Conservation (phyloP, 2,888 invertebrate species). For the Leptarthrus brevirostris region DNA sequence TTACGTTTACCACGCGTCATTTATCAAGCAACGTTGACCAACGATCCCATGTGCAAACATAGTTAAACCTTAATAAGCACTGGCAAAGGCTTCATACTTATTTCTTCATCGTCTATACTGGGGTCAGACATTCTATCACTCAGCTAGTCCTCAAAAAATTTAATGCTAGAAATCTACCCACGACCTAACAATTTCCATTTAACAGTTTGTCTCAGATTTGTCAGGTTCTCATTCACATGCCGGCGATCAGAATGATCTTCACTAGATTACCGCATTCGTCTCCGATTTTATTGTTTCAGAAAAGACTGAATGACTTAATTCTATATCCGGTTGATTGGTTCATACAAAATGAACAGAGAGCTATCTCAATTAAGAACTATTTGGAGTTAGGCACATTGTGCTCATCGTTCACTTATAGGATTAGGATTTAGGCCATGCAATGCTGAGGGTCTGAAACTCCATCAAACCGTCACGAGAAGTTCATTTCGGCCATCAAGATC, state of each 20-base stretch:
- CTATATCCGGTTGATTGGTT: conserved; percentile 1
- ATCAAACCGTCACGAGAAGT: conserved; percentile 14
- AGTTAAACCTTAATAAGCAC: conserved; percentile 49
- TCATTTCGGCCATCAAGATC: conserved; percentile 15
- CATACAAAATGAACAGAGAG: background rate
- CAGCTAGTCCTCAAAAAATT: background rate
- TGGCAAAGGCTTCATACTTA: conserved; percentile 10
- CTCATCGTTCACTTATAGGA: background rate
- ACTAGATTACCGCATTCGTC: conserved; percentile 18
- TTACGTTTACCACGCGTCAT: conserved; percentile 1
- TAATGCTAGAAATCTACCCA: conserved; percentile 49
- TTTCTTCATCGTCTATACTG: background rate
- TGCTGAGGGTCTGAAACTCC: background rate
- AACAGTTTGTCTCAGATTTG: no score
- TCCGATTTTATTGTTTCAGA: conserved; percentile 45
- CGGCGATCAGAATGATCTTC: no score
- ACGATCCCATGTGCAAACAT: conserved; percentile 52
- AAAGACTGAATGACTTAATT: conserved; percentile 15
- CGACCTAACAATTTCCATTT: no score
- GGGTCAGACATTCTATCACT: background rate
- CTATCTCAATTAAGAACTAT: background rate
- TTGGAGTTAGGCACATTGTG: background rate
- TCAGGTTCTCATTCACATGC: no score
- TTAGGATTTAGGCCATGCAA: background rate
- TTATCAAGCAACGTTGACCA: conserved; percentile 53